These are phyloP conservation scores for Agrilus planipennis DNA, from an alignment of 1,140 invertebrate species.

Conservation along the genomic window DNA sequence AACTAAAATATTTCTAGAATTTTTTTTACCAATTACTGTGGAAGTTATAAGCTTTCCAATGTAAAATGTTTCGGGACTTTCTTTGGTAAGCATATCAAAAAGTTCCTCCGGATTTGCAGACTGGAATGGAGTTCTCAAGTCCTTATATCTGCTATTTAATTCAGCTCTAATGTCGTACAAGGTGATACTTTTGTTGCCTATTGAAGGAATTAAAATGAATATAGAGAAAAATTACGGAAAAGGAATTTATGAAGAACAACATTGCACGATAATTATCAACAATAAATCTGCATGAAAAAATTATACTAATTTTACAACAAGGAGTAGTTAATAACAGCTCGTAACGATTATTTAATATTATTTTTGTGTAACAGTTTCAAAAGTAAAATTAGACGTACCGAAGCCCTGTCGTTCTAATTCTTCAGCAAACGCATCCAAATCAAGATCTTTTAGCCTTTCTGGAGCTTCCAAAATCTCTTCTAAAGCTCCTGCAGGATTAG, in stretches of 20 bases:
- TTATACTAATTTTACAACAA: no score
- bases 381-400: constrained; percentile 8
- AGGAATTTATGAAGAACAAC: not conserved
- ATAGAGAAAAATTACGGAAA: not conserved
- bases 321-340: no score
- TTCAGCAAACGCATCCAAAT: constrained; percentile 96
- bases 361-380: not conserved
- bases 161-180: constrained; percentile 96
- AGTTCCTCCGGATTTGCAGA: constrained; percentile 74
- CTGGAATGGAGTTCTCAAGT: constrained; percentile 69
- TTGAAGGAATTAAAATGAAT: constrained; percentile 43
- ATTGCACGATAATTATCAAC: not conserved
- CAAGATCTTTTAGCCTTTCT: constrained; percentile 89
- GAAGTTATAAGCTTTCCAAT: constrained; percentile 79
- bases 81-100: constrained; percentile 94
- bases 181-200: constrained; percentile 95
- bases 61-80: constrained; percentile 90
- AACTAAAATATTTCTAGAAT: not conserved
- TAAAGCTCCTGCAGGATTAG: constrained; percentile 89
- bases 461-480: constrained; percentile 96
- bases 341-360: no score
- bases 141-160: constrained; percentile 91
- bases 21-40: constrained; percentile 46
- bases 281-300: not conserved
- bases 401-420: constrained; percentile 83